These are phyloP conservation scores for Dioctria rufipes DNA, from an alignment of 2,888 invertebrate genomes.

Conservation along the genomic window DNA sequence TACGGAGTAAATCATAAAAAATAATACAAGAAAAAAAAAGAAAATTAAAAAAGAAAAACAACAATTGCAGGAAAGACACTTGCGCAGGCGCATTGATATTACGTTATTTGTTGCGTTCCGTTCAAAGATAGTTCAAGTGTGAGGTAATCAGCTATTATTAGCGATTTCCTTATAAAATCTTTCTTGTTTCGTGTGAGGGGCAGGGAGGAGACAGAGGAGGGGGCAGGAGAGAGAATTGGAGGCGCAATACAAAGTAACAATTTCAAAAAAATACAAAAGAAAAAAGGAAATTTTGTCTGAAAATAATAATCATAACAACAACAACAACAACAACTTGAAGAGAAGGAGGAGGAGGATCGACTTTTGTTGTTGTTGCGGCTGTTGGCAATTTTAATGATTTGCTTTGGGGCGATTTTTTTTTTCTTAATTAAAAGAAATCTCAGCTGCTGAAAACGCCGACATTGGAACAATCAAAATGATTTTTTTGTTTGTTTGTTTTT, in stretches of 20 bases:
- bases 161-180: conserved; percentile 53
- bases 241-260: conserved; percentile 17
- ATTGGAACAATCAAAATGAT: neutral
- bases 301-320: conserved; percentile 3
- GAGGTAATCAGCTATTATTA: conserved; percentile 54
- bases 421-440: neutral
- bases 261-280: conserved; percentile 9
- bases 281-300: conserved; percentile 13
- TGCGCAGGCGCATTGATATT: neutral
- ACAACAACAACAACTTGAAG: conserved; percentile 17
- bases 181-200: neutral
- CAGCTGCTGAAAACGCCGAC: neutral
- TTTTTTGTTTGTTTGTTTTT: too few species aligned
- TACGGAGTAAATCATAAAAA: conserved; percentile 7
- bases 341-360: neutral
- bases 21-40: conserved; percentile 11
- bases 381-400: neutral
- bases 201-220: too few species aligned
- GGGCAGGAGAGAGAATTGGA: too few species aligned
- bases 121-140: conserved; percentile 46
- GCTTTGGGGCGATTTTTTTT: neutral
- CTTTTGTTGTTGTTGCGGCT: neutral
- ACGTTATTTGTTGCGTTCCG: neutral
- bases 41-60: conserved; percentile 1
- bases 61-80: neutral